Evolutionary conservation across 2,113 vertebrate species (phyloP), one percentile per base, ranked within the genome.

Genomic region (Naja naja): DNA sequence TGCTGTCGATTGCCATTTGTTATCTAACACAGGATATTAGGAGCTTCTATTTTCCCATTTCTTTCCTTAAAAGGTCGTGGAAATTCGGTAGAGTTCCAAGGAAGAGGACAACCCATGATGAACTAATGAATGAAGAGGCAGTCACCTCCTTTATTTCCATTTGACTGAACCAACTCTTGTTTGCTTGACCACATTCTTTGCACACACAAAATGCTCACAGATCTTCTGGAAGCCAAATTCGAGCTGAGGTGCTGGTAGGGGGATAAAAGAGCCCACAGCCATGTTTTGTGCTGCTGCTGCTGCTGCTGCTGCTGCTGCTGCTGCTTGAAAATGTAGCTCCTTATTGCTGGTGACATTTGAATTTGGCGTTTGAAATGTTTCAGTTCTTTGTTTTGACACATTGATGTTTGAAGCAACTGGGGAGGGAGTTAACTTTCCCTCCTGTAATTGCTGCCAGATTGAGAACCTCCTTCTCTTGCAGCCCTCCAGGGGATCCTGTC

Each of bases 401-500:
- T 86, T 92, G 94, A 95, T 88, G 95, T 95, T 22, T 94, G 95
- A 96, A 93, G 94, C 60, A 96, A 91, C 93, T 49, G 92, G 94
- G 95, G 91, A 93, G 55, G 92, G 92, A 90, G 92, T 94, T 54
- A 94, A 94, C 96, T 96, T 96, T 96, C 94, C 91, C 95, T 88
- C 34, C 43, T 87, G 2, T 95, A 95, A 96, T 95, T 94, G 89
- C 94, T 95, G 94, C 97, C 96, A 95, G 96, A 96, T 95, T 45
- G 5, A 1, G 92, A 60, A 90, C 94, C 93, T 90, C 58, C 0
- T 0, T 14, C 88, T 7, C 45, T 34, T 56, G 4, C 30, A 23
- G 55, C 55, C 92, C 92, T 89, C 89, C 89, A 93, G 69, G 92
- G 81, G 89, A 93, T 64, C 45, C 92, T 93, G 92, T 90, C 92